A percentile compares a stretch with the other conserved stretches of the same genome.
These are phyloP conservation scores for Nymphalis polychloros DNA, from an alignment of 2,888 invertebrate genomes.

Conservation along the genomic window DNA sequence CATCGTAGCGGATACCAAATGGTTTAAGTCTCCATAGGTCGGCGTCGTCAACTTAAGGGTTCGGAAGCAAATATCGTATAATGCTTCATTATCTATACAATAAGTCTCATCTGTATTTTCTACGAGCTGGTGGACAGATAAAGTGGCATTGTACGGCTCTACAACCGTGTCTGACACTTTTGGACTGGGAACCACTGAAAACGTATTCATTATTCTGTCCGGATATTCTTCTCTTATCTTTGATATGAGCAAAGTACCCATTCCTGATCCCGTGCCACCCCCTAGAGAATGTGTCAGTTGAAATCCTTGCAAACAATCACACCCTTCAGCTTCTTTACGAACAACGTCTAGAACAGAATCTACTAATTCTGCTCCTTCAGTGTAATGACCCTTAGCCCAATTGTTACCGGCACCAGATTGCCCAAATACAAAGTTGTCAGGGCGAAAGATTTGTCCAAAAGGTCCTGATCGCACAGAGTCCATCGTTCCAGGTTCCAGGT, in stretches of 20 bases:
- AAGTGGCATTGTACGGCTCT: conserved; percentile 85
- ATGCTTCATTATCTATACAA: conserved; percentile 89
- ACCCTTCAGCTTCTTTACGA: conserved; percentile 83
- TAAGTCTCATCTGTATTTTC: conserved; percentile 84
- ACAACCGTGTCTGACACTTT: conserved; percentile 88
- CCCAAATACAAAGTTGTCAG: conserved; percentile 86
- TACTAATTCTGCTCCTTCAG: conserved; percentile 84
- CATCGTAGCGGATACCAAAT: conserved; percentile 66
- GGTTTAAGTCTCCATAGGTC: conserved; percentile 88
- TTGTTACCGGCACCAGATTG: conserved; percentile 81
- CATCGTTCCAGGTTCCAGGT: conserved; percentile 75
- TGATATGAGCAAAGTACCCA: conserved; percentile 85
- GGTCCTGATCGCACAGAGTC: conserved; percentile 84
- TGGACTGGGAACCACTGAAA: conserved; percentile 86
- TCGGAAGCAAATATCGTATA: conserved; percentile 89
- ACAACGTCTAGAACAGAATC: conserved; percentile 82
- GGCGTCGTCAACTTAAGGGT: conserved; percentile 87
- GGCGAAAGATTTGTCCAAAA: conserved; percentile 85
- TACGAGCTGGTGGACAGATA: conserved; percentile 84
- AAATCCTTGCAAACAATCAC: conserved; percentile 85
- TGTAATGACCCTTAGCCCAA: conserved; percentile 85
- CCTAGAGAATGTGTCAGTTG: conserved; percentile 86
- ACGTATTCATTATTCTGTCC: conserved; percentile 85
- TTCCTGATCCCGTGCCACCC: conserved; percentile 88
- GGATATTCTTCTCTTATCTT: conserved; percentile 88